These are phyloP conservation scores for Cheilosia impressa DNA, from an alignment of 2,888 invertebrate genomes.

Conservation along the genomic window DNA sequence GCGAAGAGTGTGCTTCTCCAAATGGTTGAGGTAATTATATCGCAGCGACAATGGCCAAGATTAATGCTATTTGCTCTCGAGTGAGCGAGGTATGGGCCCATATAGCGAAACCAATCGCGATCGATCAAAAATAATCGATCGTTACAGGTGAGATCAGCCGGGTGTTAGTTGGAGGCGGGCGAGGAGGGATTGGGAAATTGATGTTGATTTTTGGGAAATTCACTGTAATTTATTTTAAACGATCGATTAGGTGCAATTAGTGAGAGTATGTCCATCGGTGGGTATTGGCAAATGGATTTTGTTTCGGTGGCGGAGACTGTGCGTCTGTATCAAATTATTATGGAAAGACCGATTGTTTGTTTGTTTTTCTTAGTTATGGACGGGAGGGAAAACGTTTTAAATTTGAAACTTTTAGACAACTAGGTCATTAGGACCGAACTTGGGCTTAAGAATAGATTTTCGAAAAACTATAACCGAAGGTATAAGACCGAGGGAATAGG, in stretches of 20 bases:
- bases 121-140: conserved; percentile 62
- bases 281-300: neutral
- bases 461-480: no score
- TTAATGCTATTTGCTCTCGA: conserved; percentile 68
- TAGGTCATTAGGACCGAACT: no score
- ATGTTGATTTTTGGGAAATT: conserved; percentile 59
- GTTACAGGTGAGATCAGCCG: conserved; percentile 43
- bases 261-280: conserved; percentile 26
- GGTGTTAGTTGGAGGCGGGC: conserved; percentile 41
- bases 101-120: conserved; percentile 64
- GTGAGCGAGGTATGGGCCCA: conserved; percentile 51
- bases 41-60: conserved; percentile 75
- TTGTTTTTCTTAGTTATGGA: no score
- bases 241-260: conserved; percentile 46
- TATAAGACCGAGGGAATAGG: no score
- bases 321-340: conserved; percentile 14
- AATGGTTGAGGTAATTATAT: conserved; percentile 82
- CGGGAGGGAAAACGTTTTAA: no score
- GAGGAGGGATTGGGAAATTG: conserved; percentile 60
- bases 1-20: conserved; percentile 79
- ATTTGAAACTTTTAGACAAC: no score
- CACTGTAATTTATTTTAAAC: conserved; percentile 62
- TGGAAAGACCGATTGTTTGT: no score
- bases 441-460: no score
- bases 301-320: conserved; percentile 15